These are phyloP conservation scores for Sinhomidia bicolor DNA, from an alignment of 2,888 invertebrate genomes.

Conservation along the genomic window DNA sequence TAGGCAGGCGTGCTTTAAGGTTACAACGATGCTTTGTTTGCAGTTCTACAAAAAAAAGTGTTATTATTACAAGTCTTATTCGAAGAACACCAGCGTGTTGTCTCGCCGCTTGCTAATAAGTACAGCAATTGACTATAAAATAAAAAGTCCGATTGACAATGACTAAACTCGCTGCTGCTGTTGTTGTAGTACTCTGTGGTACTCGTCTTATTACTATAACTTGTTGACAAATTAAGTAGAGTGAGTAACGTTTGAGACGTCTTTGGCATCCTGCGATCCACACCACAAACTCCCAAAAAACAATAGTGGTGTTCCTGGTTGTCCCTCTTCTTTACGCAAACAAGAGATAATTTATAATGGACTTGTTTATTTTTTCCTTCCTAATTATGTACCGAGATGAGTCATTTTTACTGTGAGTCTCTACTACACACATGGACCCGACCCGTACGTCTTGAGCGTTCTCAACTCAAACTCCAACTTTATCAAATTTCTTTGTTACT, in stretches of 20 bases:
- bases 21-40: neutral
- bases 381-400: neutral
- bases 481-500: slow-evolving; percentile 14
- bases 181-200: no score
- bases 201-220: neutral
- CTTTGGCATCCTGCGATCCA: slow-evolving; percentile 63
- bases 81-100: slow-evolving; percentile 36
- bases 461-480: no score
- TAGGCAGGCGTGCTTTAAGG: neutral
- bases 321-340: neutral
- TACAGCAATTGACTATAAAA: neutral
- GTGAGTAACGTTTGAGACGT: slow-evolving; percentile 37
- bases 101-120: neutral
- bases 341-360: neutral
- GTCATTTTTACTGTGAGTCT: no score
- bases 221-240: slow-evolving; percentile 58
- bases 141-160: neutral
- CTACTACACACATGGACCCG: no score
- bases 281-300: neutral
- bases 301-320: neutral
- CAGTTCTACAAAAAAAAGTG: slow-evolving; percentile 17
- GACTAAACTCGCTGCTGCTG: slow-evolving; percentile 4
- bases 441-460: no score
- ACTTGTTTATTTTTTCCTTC: neutral
- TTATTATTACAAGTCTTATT: slow-evolving; percentile 43